A percentile compares a stretch with the other conserved stretches of the same genome.
Evolutionary conservation across 1,140 invertebrate genomes (phyloP).

Genomic region (Wasmannia auropunctata): DNA sequence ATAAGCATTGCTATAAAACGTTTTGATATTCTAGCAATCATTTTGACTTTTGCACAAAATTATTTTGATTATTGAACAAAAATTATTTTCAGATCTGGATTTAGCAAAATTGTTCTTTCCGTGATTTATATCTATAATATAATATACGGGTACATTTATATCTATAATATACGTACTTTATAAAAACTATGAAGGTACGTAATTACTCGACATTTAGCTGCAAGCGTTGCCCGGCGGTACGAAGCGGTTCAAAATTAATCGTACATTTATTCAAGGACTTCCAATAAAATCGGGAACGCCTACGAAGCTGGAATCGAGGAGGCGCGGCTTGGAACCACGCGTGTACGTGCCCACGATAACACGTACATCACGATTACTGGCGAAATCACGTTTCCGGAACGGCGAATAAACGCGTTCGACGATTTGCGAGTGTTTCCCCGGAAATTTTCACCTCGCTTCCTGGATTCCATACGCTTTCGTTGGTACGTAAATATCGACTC

Average conservation of each 20-base stretch:
- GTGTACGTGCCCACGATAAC: conserved; percentile 52
- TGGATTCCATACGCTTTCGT: conserved; percentile 70
- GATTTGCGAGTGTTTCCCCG: conserved; percentile 75
- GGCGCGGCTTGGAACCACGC: conserved; percentile 21
- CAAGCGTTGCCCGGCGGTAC: not conserved
- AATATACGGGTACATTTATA: too few relatives aligned
- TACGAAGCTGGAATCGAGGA: conserved; percentile 45
- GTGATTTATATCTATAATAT: too few relatives aligned
- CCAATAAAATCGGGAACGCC: conserved; percentile 34
- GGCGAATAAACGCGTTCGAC: conserved; percentile 71
- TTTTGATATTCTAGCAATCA: too few relatives aligned
- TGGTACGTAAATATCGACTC: conserved; percentile 70
- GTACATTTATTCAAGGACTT: conserved; percentile 44
- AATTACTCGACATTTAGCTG: not conserved
- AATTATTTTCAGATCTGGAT: too few relatives aligned
- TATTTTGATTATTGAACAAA: too few relatives aligned
- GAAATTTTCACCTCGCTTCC: conserved; percentile 75
- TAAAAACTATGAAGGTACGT: not conserved
- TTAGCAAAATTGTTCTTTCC: too few relatives aligned
- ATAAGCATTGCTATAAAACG: too few relatives aligned
- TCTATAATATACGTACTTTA: too few relatives aligned
- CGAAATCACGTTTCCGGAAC: conserved; percentile 75
- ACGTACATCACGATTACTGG: conserved; percentile 48
- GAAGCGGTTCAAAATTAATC: conserved; percentile 39
- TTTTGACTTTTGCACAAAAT: too few relatives aligned